phyloP scores from a whole-genome alignment of 1,140 invertebrate genomes.

The Euwallacea fornicatus region DNA sequence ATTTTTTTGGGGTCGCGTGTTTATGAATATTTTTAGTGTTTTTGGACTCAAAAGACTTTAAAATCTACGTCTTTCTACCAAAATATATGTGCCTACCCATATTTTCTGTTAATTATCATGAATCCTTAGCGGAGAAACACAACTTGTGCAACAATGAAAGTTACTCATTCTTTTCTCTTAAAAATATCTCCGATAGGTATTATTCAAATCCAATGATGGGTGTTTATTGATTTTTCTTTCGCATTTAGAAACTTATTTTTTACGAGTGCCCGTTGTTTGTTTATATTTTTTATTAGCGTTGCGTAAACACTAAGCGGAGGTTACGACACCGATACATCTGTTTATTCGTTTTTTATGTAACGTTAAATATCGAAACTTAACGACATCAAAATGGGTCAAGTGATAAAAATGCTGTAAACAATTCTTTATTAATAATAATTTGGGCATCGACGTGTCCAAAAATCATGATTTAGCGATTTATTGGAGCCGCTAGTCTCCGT shows the following conservation, averaged over 20 bases:
- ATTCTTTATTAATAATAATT: constrained; percentile 1
- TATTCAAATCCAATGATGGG: constrained; percentile 16
- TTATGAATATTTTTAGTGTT: no score
- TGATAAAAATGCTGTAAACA: constrained; percentile 27
- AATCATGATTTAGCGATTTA: background rate
- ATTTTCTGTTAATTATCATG: no score
- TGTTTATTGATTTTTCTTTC: constrained; percentile 33
- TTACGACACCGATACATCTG: constrained; percentile 31
- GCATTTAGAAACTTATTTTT: constrained; percentile 34
- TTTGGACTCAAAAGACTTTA: no score
- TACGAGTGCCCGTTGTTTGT: constrained; percentile 25
- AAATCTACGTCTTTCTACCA: no score
- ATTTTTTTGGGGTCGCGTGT: no score
- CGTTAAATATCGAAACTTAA: constrained; percentile 30
- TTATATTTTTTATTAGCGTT: constrained; percentile 34
- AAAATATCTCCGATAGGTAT: constrained; percentile 11
- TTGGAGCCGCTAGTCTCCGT: background rate
- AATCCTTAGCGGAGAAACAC: no score
- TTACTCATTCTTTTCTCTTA: constrained; percentile 10
- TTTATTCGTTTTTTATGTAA: constrained; percentile 34
- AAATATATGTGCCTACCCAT: no score
- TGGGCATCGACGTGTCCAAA: background rate
- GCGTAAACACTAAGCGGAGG: constrained; percentile 20
- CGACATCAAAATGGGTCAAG: constrained; percentile 25
- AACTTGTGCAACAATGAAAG: background rate